These are phyloP conservation scores for Sylvia borin DNA, from an alignment of 2,797 vertebrate genomes.

Conservation along the genomic window DNA sequence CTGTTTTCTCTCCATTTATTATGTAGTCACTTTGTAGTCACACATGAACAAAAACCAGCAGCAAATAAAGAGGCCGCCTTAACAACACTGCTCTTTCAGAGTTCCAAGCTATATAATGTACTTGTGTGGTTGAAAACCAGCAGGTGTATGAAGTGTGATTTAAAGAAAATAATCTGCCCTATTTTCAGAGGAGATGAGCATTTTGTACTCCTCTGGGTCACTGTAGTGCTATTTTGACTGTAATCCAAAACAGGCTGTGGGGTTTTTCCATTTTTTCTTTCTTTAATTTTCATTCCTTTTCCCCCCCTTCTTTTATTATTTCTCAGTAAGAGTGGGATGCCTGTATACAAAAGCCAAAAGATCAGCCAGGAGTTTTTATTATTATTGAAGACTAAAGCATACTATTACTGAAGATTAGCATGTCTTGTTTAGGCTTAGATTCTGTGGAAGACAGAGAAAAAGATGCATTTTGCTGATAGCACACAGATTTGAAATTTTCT, in stretches of 20 bases:
- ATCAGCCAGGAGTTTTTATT: background rate
- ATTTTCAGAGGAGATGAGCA: background rate
- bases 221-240: background rate
- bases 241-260: background rate
- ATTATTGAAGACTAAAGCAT: background rate
- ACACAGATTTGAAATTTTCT: background rate
- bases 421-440: background rate
- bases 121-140: background rate
- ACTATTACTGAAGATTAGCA: background rate
- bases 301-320: accelerated
- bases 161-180: background rate
- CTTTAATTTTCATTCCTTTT: background rate
- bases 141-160: background rate
- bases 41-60: background rate
- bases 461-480: background rate
- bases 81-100: background rate
- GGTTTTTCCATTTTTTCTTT: background rate
- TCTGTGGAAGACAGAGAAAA: background rate
- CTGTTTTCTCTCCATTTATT: background rate
- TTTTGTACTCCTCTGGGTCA: background rate
- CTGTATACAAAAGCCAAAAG: background rate
- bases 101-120: background rate
- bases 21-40: background rate
- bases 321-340: background rate
- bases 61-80: background rate